phyloP scores from a whole-genome alignment of 2,888 invertebrate genomes.

The Tupiocoris notatus region DNA sequence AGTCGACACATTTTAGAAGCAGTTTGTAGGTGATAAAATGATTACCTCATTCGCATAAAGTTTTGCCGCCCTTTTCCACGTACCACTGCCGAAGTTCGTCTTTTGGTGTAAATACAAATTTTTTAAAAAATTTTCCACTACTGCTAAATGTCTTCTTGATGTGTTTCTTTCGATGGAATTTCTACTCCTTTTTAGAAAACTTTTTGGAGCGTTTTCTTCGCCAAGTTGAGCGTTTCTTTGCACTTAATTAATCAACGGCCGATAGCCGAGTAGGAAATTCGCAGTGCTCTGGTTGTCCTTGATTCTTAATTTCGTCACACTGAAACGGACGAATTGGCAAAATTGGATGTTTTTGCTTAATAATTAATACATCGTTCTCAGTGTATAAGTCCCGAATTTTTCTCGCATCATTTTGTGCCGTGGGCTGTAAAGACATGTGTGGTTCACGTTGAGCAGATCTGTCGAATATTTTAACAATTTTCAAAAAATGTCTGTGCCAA shows the following conservation, averaged over 20 bases:
- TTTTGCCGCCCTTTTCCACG: neutral
- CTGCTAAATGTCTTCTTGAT: neutral
- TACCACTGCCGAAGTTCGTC: neutral
- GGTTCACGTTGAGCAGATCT: neutral
- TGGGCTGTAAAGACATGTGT: neutral
- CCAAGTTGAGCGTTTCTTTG: neutral
- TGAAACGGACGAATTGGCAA: no score
- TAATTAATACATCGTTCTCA: no score
- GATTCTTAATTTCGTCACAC: no score
- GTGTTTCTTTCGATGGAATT: neutral
- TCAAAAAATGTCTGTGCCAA: neutral
- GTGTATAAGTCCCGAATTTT: no score
- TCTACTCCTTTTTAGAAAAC: neutral
- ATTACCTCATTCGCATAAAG: neutral
- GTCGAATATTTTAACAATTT: no score
- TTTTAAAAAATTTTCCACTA: neutral
- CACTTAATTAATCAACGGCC: no score
- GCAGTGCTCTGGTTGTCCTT: no score
- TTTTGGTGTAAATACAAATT: neutral
- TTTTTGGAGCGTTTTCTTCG: neutral
- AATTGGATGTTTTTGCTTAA: no score
- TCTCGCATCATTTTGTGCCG: neutral
- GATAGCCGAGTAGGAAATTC: no score
- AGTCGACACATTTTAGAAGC: neutral
- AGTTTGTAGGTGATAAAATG: neutral